Base-by-base conservation (phyloP, 2,113 vertebrate genomes). In the Noctilio leporinus region DNA sequence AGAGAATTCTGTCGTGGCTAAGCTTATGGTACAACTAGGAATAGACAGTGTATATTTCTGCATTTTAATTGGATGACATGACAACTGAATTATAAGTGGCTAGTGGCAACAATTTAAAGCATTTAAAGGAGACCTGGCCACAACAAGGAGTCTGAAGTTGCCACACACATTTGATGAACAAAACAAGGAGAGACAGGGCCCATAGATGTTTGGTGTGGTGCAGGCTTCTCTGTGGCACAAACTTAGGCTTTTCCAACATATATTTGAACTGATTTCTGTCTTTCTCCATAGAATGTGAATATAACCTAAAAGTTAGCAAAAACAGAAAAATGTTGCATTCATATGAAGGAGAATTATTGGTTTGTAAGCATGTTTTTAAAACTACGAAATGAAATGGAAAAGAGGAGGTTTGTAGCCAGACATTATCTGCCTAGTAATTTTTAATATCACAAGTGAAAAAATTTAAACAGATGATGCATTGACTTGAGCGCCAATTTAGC, bases 351-450 rank as follows among this genome's bases (percentile, higher is more conserved):
- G 24, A 76, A 87, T 92, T 89, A 85, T 22, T 85, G 35, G 26
- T 94, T 70, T 86, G 26, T 55, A 84, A 86, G 43, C 35, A 47
- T 75, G 38, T 67, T 94, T 89, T 89, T 87, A 33, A 84, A 88
- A 78, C 45, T 55, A 86, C 20, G n/a, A 57, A 91, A 86, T 93
- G 94, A 78, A 93, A 38, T 81, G 19, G 15, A 89, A 94, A 80
- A 73, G 24, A 28, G 70, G 19, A 57, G 2, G 82, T 30, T 91
- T 51, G 49, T 5, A 45, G 8, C 75, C 78, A 38, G 40, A 55
- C 20, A 81, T 78, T 95, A 83, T 89, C 83, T 97, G 51, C 45
- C 38, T 86, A 49, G 35, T 94, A 62, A 91, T 96, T 86, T 97
- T 95, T 93, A 81, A 81, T 95, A 94, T 76, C 30, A 55, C 14